phyloP scores from a whole-genome alignment of 2,113 vertebrate genomes.

The Oryctolagus cuniculus region mOryCun1.1 NC_091436.1:146421501-146422000 shows the following conservation, averaged over 20 bases:
- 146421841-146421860: neutral
- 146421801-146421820: neutral
- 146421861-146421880: too few species aligned
- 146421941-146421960: neutral
- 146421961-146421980: constrained; percentile 51
- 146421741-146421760: neutral
- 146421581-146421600: neutral
- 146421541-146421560: neutral
- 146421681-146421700: neutral
- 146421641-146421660: neutral
- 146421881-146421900: neutral
- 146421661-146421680: neutral
- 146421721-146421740: too few species aligned
- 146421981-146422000: constrained; percentile 27
- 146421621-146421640: neutral
- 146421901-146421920: neutral
- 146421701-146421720: neutral
- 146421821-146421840: neutral
- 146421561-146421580: neutral
- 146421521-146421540: neutral
- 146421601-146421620: neutral
- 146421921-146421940: neutral
- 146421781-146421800: neutral
- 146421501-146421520: neutral
- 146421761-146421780: neutral